Conservation (phyloP, 2,797 vertebrate species). For the Tauraco hartlaubi region DNA sequence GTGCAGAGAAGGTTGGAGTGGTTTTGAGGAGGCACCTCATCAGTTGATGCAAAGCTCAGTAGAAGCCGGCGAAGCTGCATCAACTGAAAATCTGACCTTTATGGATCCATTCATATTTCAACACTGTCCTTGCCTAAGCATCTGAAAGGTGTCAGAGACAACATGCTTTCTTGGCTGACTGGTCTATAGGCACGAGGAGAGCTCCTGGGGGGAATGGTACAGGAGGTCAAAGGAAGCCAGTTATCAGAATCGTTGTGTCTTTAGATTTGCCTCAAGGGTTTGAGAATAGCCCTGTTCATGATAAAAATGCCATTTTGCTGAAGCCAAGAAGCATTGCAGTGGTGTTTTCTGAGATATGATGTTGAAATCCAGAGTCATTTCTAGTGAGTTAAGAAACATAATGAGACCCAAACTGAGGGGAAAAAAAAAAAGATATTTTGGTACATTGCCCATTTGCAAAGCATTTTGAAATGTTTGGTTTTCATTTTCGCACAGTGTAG, state of each 20-base stretch:
- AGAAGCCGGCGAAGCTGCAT: background rate
- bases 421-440: background rate
- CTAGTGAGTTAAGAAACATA: background rate
- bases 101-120: background rate
- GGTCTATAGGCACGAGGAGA: accelerated
- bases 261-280: background rate
- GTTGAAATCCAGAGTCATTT: background rate
- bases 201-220: accelerated
- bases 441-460: background rate
- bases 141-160: background rate
- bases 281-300: background rate
- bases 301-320: background rate
- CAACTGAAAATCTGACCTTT: background rate
- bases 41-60: background rate
- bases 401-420: background rate
- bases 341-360: background rate
- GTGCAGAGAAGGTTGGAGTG: background rate
- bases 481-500: background rate
- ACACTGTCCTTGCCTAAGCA: background rate
- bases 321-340: background rate
- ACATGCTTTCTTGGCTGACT: background rate
- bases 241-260: background rate
- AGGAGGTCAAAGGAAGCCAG: background rate
- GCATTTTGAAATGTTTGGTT: background rate
- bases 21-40: background rate